Conservation (phyloP, 2,797 vertebrate genomes). For the Amniataba percoides region DNA sequence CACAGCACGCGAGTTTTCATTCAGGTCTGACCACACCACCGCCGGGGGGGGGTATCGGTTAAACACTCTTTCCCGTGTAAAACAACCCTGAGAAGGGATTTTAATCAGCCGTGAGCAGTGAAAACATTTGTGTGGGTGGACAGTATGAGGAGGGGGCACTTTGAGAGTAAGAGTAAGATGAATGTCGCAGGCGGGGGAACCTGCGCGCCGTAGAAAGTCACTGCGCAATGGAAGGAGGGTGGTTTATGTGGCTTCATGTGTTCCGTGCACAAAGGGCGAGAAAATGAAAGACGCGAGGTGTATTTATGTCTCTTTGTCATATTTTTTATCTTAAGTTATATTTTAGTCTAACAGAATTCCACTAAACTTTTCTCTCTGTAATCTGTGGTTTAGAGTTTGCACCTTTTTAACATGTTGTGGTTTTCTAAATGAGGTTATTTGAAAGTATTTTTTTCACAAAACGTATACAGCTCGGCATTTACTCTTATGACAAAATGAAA, state of each 20-base stretch:
- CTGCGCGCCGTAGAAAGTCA: neutral
- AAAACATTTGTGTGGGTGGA: conserved; percentile 41
- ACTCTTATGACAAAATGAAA: neutral
- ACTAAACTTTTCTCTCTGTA: neutral
- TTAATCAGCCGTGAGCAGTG: neutral
- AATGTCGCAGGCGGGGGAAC: conserved; percentile 28
- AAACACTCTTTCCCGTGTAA: neutral
- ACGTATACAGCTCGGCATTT: neutral
- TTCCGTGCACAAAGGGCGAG: neutral
- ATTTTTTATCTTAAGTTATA: neutral
- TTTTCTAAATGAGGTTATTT: too few relatives aligned
- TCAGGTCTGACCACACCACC: neutral
- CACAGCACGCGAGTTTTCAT: neutral
- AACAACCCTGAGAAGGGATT: neutral
- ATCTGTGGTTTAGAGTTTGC: too few relatives aligned
- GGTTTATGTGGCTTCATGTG: conserved; percentile 30
- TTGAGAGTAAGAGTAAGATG: conserved; percentile 7
- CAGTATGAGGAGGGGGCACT: conserved; percentile 19
- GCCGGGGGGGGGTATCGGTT: neutral
- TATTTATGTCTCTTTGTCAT: neutral
- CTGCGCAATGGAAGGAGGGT: conserved; percentile 10
- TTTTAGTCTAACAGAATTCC: neutral
- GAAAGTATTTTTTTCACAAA: too few relatives aligned
- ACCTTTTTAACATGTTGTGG: too few relatives aligned
- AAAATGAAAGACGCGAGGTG: neutral